Percentiles rank a stretch among this genome's conserved stretches.
Conservation (phyloP, 2,113 vertebrate genomes). For the Toxotes chatareus region DNA sequence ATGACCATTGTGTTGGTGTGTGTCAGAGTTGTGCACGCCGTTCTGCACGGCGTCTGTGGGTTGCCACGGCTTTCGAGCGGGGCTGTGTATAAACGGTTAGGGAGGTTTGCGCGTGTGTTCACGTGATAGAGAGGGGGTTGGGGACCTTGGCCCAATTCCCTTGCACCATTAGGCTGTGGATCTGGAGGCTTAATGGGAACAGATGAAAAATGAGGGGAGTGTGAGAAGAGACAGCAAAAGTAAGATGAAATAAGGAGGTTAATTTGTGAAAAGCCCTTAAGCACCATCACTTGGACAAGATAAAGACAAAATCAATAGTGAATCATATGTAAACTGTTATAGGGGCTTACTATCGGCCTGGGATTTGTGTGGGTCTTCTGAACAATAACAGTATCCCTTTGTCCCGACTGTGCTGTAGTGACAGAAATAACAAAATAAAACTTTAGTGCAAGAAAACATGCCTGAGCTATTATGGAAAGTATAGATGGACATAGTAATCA, state of each 20-base stretch:
- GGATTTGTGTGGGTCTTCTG: slow-evolving; percentile 66
- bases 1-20: slow-evolving; percentile 48
- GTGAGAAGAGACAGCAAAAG: slow-evolving; percentile 45
- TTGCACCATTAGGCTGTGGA: slow-evolving; percentile 56
- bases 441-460: neutral
- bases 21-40: slow-evolving; percentile 36
- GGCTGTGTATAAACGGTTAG: slow-evolving; percentile 22
- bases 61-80: slow-evolving; percentile 31
- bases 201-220: slow-evolving; percentile 48
- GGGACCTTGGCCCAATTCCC: slow-evolving; percentile 57
- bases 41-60: slow-evolving; percentile 41
- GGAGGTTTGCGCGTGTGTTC: slow-evolving; percentile 18
- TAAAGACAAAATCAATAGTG: slow-evolving; percentile 58
- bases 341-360: slow-evolving; percentile 67
- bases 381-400: slow-evolving; percentile 31
- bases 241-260: slow-evolving; percentile 43
- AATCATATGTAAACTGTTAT: slow-evolving; percentile 38
- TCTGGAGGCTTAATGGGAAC: slow-evolving; percentile 68
- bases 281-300: slow-evolving; percentile 40
- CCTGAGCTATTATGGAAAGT: neutral
- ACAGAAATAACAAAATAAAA: slow-evolving; percentile 16
- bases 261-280: slow-evolving; percentile 42
- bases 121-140: slow-evolving; percentile 58
- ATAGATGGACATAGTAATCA: slow-evolving; percentile 12
- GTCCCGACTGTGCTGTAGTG: slow-evolving; percentile 63